Evolutionary conservation across 2,797 vertebrate genomes (phyloP).

Genomic region (Yasuhikotakia modesta): DNA sequence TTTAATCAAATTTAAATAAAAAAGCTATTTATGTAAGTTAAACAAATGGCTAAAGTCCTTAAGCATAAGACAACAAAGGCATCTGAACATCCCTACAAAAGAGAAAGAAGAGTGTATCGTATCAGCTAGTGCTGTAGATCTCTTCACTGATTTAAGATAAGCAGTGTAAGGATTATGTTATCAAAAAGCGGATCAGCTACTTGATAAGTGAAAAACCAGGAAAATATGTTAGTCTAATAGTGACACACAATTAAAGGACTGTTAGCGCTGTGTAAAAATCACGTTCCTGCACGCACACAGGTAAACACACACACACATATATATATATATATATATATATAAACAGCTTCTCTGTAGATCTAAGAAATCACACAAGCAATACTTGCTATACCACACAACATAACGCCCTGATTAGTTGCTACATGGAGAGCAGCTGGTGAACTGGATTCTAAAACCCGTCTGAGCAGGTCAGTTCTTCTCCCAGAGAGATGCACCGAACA

Average conservation of each 20-base stretch:
- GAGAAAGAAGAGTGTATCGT: neutral
- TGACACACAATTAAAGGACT: slow-evolving; percentile 14
- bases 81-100: slow-evolving; percentile 65
- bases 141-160: slow-evolving; percentile 76
- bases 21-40: slow-evolving; percentile 6
- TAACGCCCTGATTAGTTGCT: slow-evolving; percentile 30
- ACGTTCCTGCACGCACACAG: neutral
- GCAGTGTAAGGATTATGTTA: slow-evolving; percentile 77
- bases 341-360: slow-evolving; percentile 7
- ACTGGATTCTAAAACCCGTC: slow-evolving; percentile 43
- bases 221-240: slow-evolving; percentile 63
- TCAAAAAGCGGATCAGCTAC: slow-evolving; percentile 76
- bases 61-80: slow-evolving; percentile 10
- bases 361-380: slow-evolving; percentile 33
- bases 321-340: neutral
- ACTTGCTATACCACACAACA: slow-evolving; percentile 24
- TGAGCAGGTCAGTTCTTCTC: slow-evolving; percentile 53
- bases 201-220: slow-evolving; percentile 70
- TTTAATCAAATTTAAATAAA: slow-evolving; percentile 1
- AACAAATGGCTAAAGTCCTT: neutral
- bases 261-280: slow-evolving; percentile 13
- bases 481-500: slow-evolving; percentile 56
- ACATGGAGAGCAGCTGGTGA: slow-evolving; percentile 47
- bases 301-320: too few species aligned
- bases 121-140: slow-evolving; percentile 70